Evolutionary conservation across 2,888 invertebrate species (phyloP).

Genomic region (Balanococcus diminutus): DNA sequence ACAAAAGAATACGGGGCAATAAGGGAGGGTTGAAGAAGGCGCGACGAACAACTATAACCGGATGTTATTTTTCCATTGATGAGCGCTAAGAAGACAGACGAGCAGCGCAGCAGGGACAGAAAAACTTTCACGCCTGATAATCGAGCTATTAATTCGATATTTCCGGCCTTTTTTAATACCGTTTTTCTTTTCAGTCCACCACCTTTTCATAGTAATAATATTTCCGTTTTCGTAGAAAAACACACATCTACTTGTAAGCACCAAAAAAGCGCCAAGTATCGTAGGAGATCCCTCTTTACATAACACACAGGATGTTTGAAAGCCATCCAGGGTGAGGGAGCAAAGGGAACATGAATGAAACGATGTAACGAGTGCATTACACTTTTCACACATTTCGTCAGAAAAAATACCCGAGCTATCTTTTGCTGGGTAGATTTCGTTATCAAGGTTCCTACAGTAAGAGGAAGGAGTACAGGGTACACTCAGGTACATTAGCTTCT

Average conservation of each 20-base stretch:
- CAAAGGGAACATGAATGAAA: background rate
- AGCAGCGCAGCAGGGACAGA: background rate
- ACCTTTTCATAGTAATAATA: background rate
- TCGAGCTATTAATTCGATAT: slow-evolving; percentile 40
- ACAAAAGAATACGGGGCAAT: background rate
- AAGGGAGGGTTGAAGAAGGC: background rate
- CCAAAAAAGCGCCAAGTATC: background rate
- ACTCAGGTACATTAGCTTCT: background rate
- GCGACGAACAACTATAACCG: background rate
- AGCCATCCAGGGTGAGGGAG: background rate
- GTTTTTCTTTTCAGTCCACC: background rate
- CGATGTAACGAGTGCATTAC: background rate
- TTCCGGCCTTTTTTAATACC: slow-evolving; percentile 22
- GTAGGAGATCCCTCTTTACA: background rate
- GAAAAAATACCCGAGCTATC: background rate
- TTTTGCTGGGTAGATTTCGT: background rate
- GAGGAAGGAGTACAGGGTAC: background rate
- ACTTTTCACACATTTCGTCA: background rate
- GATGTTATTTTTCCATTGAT: slow-evolving; percentile 11
- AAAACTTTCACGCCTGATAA: slow-evolving; percentile 31
- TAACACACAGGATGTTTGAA: background rate
- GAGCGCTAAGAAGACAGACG: background rate
- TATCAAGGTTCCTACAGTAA: background rate
- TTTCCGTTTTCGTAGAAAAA: slow-evolving; percentile 5
- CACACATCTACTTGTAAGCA: background rate